Evolutionary conservation across 2,888 invertebrate species (phyloP).

Genomic region (Yponomeuta malinellus): DNA sequence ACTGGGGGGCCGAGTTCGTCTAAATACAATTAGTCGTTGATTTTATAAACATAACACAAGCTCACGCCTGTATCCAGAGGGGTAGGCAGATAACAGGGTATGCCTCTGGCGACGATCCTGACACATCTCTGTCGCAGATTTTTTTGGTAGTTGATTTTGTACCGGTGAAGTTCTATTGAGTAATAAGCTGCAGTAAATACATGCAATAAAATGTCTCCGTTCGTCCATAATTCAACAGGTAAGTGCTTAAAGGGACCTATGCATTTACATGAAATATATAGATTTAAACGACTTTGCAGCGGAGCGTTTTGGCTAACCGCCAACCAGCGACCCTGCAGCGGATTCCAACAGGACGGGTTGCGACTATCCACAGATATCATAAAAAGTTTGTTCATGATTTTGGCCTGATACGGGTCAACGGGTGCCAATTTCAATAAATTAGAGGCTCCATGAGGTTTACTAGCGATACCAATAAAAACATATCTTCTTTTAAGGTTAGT

Average conservation of each 20-base stretch:
- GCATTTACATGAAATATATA: slow-evolving; percentile 32
- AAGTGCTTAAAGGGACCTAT: slow-evolving; percentile 33
- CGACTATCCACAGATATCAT: background rate
- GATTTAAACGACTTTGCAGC: slow-evolving; percentile 10
- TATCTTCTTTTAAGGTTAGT: no score
- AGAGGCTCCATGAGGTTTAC: background rate
- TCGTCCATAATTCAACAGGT: slow-evolving; percentile 58
- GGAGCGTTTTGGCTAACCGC: background rate
- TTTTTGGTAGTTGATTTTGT: background rate
- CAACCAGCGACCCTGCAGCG: background rate
- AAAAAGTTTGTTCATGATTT: background rate
- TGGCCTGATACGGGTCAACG: background rate
- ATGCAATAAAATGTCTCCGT: slow-evolving; percentile 26
- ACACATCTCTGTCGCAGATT: no score
- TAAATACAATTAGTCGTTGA: no score
- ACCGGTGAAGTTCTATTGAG: background rate
- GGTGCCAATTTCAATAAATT: background rate
- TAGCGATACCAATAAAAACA: no score
- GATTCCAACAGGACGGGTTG: background rate
- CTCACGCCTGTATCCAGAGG: no score
- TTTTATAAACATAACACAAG: no score
- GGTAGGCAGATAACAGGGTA: no score
- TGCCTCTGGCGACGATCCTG: no score
- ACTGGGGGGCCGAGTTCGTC: background rate
- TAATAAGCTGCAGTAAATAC: background rate